Evolutionary conservation across 1,140 invertebrate genomes (phyloP).

Genomic region (Platyscapa corneri): DNA sequence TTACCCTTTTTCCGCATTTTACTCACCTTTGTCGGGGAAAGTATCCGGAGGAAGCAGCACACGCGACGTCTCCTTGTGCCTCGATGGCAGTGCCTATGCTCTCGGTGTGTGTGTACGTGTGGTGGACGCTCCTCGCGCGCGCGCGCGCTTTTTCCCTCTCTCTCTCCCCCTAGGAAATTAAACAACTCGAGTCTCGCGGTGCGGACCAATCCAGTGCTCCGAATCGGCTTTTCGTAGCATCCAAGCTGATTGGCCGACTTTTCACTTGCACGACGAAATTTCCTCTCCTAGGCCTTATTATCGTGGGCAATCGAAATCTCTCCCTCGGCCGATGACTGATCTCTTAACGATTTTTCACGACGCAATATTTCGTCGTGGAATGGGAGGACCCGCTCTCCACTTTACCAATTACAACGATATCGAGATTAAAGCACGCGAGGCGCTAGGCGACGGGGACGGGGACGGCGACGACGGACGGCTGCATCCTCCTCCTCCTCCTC

Average conservation of each 20-base stretch:
- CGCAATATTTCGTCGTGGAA: too few species aligned
- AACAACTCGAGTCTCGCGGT: slow-evolving; percentile 59
- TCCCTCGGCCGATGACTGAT: too few species aligned
- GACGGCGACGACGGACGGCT: too few species aligned
- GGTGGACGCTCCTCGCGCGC: not conserved
- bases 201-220: slow-evolving; percentile 30
- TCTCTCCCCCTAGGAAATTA: slow-evolving; percentile 59
- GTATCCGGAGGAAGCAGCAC: slow-evolving; percentile 14
- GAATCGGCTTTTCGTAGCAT: slow-evolving; percentile 28
- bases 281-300: not conserved
- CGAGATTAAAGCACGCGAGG: too few species aligned
- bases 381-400: too few species aligned
- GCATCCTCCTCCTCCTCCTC: not conserved
- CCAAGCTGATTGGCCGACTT: slow-evolving; percentile 34
- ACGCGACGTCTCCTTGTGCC: slow-evolving; percentile 65
- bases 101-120: not conserved
- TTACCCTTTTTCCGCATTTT: not conserved
- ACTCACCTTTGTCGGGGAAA: slow-evolving; percentile 27
- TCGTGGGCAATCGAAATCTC: not conserved
- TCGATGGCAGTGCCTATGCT: slow-evolving; percentile 66
- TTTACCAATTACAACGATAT: too few species aligned
- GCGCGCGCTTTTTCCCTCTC: not conserved
- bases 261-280: slow-evolving; percentile 7
- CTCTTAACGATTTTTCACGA: too few species aligned
- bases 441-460: too few species aligned